Percentiles rank a stretch among this genome's conserved stretches.
Conservation (phyloP, 1,140 invertebrate genomes). For the Phocides pigmalion region DNA sequence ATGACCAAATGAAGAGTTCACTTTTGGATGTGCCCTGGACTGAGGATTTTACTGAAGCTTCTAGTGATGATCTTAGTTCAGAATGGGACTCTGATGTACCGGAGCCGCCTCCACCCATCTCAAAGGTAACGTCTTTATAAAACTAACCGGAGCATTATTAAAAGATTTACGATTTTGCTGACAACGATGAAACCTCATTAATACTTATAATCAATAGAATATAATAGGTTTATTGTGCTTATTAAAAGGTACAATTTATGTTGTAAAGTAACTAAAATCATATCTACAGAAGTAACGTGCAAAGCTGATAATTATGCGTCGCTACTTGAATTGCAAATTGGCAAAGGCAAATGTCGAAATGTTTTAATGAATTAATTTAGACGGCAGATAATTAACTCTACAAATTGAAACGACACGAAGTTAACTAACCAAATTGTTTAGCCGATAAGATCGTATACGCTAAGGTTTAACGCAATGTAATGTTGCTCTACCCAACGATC, state of each 20-base stretch:
- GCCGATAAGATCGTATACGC: not conserved
- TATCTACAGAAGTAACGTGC: slow-evolving; percentile 8
- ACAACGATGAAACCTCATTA: not conserved
- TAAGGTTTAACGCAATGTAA: not conserved
- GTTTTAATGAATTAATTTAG: slow-evolving; percentile 18
- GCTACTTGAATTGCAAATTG: slow-evolving; percentile 28
- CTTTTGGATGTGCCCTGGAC: slow-evolving; percentile 89
- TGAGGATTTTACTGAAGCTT: slow-evolving; percentile 92
- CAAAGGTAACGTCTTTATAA: slow-evolving; percentile 57
- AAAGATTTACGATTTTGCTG: not conserved
- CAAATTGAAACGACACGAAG: slow-evolving; percentile 8
- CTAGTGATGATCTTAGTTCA: slow-evolving; percentile 94
- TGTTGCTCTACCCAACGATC: not conserved
- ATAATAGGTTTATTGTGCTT: slow-evolving; percentile 1
- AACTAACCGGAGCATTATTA: not conserved
- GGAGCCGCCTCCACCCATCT: slow-evolving; percentile 73
- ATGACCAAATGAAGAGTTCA: slow-evolving; percentile 91
- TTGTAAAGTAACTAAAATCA: slow-evolving; percentile 6
- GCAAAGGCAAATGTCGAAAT: slow-evolving; percentile 16
- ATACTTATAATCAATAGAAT: not conserved
- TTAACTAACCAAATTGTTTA: not conserved
- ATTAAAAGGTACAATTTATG: slow-evolving; percentile 7
- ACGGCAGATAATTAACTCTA: slow-evolving; percentile 8
- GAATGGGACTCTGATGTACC: slow-evolving; percentile 94
- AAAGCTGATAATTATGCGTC: slow-evolving; percentile 30